A percentile compares a stretch with the other conserved stretches of the same genome.
phyloP scores from a whole-genome alignment of 2,888 invertebrate species.

The Troides oblongomaculatus region DNA sequence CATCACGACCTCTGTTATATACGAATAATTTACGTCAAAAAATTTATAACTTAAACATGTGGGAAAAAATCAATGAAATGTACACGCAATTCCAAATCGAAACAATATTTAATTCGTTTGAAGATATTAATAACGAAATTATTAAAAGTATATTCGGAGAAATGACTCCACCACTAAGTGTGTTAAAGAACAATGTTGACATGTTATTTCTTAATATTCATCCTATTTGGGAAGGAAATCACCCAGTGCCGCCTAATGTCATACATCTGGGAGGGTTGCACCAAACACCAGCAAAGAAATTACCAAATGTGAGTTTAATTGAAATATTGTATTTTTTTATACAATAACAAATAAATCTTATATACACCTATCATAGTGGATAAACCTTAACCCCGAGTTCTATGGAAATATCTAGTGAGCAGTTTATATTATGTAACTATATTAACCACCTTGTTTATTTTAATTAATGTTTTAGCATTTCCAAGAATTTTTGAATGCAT shows the following conservation, averaged over 20 bases:
- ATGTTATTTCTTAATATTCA: conserved; percentile 53
- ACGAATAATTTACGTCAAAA: conserved; percentile 12
- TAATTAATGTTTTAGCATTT: conserved; percentile 45
- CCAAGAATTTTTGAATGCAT: conserved; percentile 50
- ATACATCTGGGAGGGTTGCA: conserved; percentile 35
- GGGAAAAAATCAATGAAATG: neutral
- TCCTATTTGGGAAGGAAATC: conserved; percentile 41
- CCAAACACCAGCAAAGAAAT: conserved; percentile 31
- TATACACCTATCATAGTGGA: too few species aligned
- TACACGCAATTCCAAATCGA: neutral
- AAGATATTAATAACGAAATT: neutral
- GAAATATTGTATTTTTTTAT: too few species aligned
- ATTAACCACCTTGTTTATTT: too few species aligned
- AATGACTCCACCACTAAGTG: neutral
- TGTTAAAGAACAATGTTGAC: conserved; percentile 33
- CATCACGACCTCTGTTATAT: conserved; percentile 37
- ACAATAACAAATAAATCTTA: too few species aligned
- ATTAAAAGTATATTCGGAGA: neutral
- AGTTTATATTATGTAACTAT: too few species aligned
- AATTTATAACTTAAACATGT: conserved; percentile 28
- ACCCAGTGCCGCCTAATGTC: conserved; percentile 8
- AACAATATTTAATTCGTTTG: neutral
- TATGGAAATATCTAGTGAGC: too few species aligned
- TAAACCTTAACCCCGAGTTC: too few species aligned
- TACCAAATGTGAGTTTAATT: conserved; percentile 38